Base-by-base conservation (phyloP, 2,113 vertebrate genomes). In the Seriola rivoliana region DNA sequence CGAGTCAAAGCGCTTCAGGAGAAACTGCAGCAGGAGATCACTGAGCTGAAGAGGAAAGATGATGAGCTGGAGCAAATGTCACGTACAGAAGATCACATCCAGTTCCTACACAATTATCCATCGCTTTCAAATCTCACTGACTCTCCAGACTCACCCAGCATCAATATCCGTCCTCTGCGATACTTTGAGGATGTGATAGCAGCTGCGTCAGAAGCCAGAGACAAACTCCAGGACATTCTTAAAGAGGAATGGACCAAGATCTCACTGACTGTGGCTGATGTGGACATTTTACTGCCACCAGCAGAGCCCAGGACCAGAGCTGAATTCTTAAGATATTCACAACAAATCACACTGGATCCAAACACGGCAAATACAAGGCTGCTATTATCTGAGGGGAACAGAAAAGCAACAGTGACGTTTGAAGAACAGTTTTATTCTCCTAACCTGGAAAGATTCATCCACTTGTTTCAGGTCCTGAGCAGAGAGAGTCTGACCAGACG, bases 1-100 rank as follows among this genome's bases (percentile, higher is more conserved):
- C 32, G 5, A 2, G 46, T 2, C 8, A 62, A 14, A 14, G n/a
- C 77, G n/a, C 38, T 72, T 29, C 13, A 63, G 68, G 68, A 55
- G 38, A 81, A 78, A 29, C 57, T 85, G 62, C 29, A 73, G 54
- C 29, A 25, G 32, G 50, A 86, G 58, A 57, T 86, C 23, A 5
- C 10, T 0, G 52, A 62, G 6, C 63, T 85, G 25, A 78, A 59
- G 52, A 74, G 59, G 59, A 86, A 21, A 38, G 59, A 86, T 23
- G 5, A 21, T 14, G 88, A 85, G 16, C 70, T 90, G 74, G 48
- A 87, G 36, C 14, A 67, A 42, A 81, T 91, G 2, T 76, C 79
- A 40, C 34, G 60, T 11, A 78, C 58, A 13, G 38, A 77, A 12
- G 80, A 89, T 34, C 76, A 78, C 68, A 55, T 25, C n/a, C 54